A percentile compares a stretch with the other conserved stretches of the same genome.
Conservation (phyloP, 2,888 invertebrate species). For the Eueremaeus valkanovi region DNA sequence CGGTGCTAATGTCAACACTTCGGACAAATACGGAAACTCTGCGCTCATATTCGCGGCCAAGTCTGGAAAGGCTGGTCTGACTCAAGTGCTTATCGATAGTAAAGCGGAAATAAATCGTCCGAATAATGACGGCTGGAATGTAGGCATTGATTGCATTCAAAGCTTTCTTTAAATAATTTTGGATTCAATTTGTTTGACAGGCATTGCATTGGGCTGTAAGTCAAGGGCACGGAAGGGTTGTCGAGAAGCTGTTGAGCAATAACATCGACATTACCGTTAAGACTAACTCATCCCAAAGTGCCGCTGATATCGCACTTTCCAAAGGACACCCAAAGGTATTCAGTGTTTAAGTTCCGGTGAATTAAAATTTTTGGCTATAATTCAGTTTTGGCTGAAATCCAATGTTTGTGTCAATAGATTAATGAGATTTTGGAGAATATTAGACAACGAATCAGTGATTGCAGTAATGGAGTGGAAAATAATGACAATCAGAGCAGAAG, state of each 20-base stretch:
- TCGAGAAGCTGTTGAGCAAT: conserved; percentile 50
- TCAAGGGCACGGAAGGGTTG: conserved; percentile 50
- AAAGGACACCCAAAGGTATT: conserved; percentile 48
- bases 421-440: conserved; percentile 29
- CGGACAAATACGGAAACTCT: conserved; percentile 50
- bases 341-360: not conserved
- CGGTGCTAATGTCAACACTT: conserved; percentile 49
- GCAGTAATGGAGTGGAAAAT: not conserved
- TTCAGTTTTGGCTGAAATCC: not conserved
- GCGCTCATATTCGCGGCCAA: conserved; percentile 55
- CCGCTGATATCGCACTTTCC: conserved; percentile 50
- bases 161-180: conserved; percentile 34
- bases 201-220: conserved; percentile 53
- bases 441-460: not conserved
- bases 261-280: conserved; percentile 49
- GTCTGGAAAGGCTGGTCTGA: conserved; percentile 52
- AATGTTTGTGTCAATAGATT: conserved; percentile 12
- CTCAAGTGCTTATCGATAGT: conserved; percentile 50
- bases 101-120: conserved; percentile 52
- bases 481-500: not conserved
- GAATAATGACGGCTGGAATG: conserved; percentile 50
- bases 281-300: conserved; percentile 50
- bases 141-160: conserved; percentile 23
- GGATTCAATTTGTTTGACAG: conserved; percentile 46
- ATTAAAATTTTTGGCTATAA: conserved; percentile 5